Evolutionary conservation across 1,140 invertebrate genomes (phyloP).

Genomic region (Bombus impatiens): DNA sequence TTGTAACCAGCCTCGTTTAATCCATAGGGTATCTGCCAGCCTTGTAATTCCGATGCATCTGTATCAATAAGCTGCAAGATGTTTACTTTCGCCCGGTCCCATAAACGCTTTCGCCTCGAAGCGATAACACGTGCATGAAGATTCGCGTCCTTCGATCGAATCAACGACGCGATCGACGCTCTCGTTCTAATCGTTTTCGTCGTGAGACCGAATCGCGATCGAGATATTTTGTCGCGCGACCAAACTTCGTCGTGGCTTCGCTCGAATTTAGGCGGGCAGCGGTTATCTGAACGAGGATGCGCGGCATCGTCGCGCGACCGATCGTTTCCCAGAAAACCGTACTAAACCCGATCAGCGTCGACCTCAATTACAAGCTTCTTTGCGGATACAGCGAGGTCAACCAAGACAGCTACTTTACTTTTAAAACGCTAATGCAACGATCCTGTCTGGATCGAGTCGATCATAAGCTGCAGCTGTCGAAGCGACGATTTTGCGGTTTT

Average conservation of each 20-base stretch:
- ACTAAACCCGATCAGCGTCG: constrained; percentile 12
- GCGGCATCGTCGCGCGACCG: background rate
- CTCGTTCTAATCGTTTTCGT: constrained; percentile 5
- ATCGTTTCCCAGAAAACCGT: constrained; percentile 21
- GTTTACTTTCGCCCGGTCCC: constrained; percentile 33
- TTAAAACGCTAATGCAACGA: constrained; percentile 26
- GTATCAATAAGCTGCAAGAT: constrained; percentile 65
- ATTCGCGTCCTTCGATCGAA: constrained; percentile 44
- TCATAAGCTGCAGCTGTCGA: no score
- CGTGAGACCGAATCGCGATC: background rate
- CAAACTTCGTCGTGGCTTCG: background rate
- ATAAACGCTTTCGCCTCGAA: constrained; percentile 10
- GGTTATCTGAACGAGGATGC: constrained; percentile 9
- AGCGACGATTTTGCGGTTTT: background rate
- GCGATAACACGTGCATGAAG: constrained; percentile 50
- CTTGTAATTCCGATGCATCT: constrained; percentile 60
- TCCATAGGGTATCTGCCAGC: constrained; percentile 39
- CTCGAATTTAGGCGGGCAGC: constrained; percentile 25
- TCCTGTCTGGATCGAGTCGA: background rate
- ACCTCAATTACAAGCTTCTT: constrained; percentile 28
- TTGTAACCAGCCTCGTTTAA: constrained; percentile 15
- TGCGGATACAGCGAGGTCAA: constrained; percentile 25
- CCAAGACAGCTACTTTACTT: constrained; percentile 11
- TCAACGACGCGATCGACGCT: constrained; percentile 35
- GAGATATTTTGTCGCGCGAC: background rate